Evolutionary conservation across 1,140 invertebrate species (phyloP).

Genomic region (Drosophila sp.): DNA sequence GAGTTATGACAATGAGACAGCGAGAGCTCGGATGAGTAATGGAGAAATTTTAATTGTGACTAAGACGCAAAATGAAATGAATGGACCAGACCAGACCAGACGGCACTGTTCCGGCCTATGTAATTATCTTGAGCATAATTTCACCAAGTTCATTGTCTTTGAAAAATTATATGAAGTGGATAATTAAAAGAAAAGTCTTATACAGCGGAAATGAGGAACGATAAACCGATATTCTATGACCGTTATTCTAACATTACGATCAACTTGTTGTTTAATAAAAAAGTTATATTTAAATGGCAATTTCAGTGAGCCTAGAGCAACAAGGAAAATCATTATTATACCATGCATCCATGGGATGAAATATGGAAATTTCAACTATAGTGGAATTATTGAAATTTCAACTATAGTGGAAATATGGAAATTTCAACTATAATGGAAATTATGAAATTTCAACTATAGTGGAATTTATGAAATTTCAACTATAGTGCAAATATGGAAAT

Average conservation of each 20-base stretch:
- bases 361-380: too few species aligned
- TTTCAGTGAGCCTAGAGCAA: too few species aligned
- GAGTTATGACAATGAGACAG: slow-evolving; percentile 23
- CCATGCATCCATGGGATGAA: too few species aligned
- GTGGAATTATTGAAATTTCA: too few species aligned
- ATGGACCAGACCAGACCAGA: slow-evolving; percentile 11
- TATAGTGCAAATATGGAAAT: too few species aligned
- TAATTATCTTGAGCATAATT: slow-evolving; percentile 18
- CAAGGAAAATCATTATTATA: too few species aligned
- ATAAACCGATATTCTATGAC: background rate
- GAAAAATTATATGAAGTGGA: slow-evolving; percentile 18
- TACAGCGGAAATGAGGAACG: background rate
- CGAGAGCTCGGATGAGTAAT: slow-evolving; percentile 37
- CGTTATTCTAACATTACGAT: background rate
- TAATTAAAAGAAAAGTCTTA: slow-evolving; percentile 2
- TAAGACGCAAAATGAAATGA: slow-evolving; percentile 36
- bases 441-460: too few species aligned
- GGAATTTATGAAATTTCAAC: too few species aligned
- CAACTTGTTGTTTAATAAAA: too few species aligned
- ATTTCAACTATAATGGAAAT: too few species aligned
- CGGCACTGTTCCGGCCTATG: slow-evolving; percentile 25
- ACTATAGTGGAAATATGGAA: too few species aligned
- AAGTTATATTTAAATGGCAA: too few species aligned
- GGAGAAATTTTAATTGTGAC: slow-evolving; percentile 47
- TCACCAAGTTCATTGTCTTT: slow-evolving; percentile 28